Conservation (phyloP, 2,888 invertebrate species). For the Meandrusa payeni region DNA sequence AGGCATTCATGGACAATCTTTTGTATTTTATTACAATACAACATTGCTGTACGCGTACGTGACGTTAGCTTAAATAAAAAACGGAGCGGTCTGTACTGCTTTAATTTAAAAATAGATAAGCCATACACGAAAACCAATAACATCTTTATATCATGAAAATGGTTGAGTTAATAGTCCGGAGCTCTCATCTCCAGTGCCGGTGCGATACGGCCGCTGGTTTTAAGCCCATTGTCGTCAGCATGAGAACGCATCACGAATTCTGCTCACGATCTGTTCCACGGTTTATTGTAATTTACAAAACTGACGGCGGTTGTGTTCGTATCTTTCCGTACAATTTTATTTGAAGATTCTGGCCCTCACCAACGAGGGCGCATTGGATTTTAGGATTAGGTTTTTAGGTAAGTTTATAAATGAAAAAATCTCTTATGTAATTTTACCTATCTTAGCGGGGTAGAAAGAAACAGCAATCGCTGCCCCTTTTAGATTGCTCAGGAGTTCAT, state of each 20-base stretch:
- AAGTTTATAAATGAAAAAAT: no score
- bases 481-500: no score
- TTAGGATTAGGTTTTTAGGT: slow-evolving; percentile 37
- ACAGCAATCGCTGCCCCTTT: no score
- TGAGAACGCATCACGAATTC: slow-evolving; percentile 65
- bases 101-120: slow-evolving; percentile 27
- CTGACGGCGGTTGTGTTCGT: slow-evolving; percentile 67
- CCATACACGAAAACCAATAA: slow-evolving; percentile 35
- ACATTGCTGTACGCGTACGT: slow-evolving; percentile 43
- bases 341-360: slow-evolving; percentile 49
- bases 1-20: slow-evolving; percentile 61
- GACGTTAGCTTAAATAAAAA: slow-evolving; percentile 6
- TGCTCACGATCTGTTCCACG: slow-evolving; percentile 65
- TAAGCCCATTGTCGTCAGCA: slow-evolving; percentile 67
- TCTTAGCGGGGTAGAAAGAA: no score
- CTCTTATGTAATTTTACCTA: no score
- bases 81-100: neutral
- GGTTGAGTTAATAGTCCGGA: slow-evolving; percentile 54
- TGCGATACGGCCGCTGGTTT: slow-evolving; percentile 41
- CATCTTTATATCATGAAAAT: slow-evolving; percentile 37
- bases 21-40: slow-evolving; percentile 64
- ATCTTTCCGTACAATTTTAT: slow-evolving; percentile 62
- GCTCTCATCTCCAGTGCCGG: slow-evolving; percentile 53
- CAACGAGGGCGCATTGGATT: slow-evolving; percentile 33
- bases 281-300: slow-evolving; percentile 79